These are phyloP conservation scores for Rhizoglyphus robini DNA, from an alignment of 1,140 invertebrate species.

Conservation along the genomic window DNA sequence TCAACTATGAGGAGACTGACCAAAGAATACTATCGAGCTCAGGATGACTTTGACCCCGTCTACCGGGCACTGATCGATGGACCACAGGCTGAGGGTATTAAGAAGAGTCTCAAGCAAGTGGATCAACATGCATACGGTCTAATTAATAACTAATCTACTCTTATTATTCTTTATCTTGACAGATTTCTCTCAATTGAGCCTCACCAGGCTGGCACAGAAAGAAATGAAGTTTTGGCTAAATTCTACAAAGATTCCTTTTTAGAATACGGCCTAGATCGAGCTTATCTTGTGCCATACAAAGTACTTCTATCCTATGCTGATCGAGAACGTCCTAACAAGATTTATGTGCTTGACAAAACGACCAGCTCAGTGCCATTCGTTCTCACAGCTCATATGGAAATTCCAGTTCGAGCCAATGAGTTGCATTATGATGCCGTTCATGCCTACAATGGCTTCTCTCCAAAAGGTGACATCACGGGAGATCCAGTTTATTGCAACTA, in stretches of 20 bases:
- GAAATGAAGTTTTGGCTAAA: constrained; percentile 13
- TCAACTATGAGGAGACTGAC: neutral
- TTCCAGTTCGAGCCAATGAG: neutral
- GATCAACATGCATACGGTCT: neutral
- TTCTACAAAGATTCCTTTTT: neutral
- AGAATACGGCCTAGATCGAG: constrained; percentile 7
- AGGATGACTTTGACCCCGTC: neutral
- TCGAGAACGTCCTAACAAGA: constrained; percentile 1
- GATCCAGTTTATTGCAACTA: constrained; percentile 26
- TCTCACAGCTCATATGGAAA: neutral
- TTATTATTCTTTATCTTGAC: neutral
- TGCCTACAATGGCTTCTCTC: constrained; percentile 29
- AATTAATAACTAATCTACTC: neutral
- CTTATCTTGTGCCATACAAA: constrained; percentile 7
- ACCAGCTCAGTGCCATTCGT: neutral
- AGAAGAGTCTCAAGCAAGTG: neutral
- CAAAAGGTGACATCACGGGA: constrained; percentile 25
- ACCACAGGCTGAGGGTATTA: neutral
- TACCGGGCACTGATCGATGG: neutral
- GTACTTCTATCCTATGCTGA: constrained; percentile 11
- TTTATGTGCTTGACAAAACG: constrained; percentile 4
- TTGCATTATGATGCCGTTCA: neutral
- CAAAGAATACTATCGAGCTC: neutral
- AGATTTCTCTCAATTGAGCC: constrained; percentile 18
- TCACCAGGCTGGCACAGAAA: neutral